These are phyloP conservation scores for Peromyscus leucopus DNA, from an alignment of 2,113 vertebrate species.

Conservation along the genomic window DNA sequence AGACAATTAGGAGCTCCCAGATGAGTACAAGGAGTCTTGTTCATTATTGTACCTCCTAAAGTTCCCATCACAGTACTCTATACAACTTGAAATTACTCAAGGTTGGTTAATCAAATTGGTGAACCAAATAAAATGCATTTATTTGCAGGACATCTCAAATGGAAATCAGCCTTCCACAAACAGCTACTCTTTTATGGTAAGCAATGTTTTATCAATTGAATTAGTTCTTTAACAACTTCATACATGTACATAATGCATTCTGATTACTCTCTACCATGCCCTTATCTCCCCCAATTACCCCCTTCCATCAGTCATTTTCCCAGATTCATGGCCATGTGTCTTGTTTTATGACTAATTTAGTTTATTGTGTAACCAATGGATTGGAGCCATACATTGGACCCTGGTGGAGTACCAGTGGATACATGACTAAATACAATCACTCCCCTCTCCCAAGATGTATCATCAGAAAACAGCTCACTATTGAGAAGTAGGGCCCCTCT, in stretches of 20 bases:
- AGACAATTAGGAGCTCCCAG: neutral
- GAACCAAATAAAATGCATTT: neutral
- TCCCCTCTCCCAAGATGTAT: neutral
- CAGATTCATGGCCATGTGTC: neutral
- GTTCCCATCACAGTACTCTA: neutral
- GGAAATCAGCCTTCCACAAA: neutral
- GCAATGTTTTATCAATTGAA: neutral
- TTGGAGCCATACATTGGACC: neutral
- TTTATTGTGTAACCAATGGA: neutral
- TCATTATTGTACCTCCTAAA: neutral
- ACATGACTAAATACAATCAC: neutral
- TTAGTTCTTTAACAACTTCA: neutral
- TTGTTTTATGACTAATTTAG: neutral
- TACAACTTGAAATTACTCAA: neutral
- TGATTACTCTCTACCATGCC: neutral
- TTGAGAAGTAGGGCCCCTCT: accelerated
- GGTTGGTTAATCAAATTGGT: neutral
- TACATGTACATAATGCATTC: neutral
- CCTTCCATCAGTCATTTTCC: no score
- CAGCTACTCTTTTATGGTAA: neutral
- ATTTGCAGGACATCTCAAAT: neutral
- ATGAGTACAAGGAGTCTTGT: neutral
- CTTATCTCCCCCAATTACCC: no score
- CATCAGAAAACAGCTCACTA: neutral
- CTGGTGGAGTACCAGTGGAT: neutral